Evolutionary conservation across 2,113 vertebrate genomes (phyloP), one percentile per base, ranked within the genome.

Genomic region (Lipotes vexillifer): DNA sequence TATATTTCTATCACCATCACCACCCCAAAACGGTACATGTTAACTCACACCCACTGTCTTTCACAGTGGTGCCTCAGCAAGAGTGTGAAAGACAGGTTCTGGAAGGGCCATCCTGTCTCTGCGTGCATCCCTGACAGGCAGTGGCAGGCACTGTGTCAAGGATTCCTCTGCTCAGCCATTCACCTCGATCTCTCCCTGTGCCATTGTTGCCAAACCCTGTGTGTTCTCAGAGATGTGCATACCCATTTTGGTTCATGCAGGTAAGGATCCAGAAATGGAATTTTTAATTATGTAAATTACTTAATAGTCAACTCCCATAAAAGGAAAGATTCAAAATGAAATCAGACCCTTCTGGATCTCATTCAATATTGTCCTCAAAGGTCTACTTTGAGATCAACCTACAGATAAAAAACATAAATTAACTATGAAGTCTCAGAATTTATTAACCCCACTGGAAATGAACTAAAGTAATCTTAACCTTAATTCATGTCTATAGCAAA

Each of bases 71-170:
- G 86, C 83, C 93, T 97, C 97, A 96, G 97, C 88, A 49, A 94
- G 66, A 97, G 71, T 98, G 95, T 95, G 98, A 99, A 98, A 98
- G 98, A 98, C 98, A 98, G 98, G 98, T 98, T 98, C 98, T 98
- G 99, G 98, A 95, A 98, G 91, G 91, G 97, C 41, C 97, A 63
- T 97, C 90, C 12, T 33, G 36, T 17, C 8, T 97, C 97, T 93
- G 97, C 97, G 97, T 96, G 96, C 97, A 97, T 97, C 96, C 97
- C 97, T 94, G 95, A 97, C 77, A 97, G 95, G 93, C 68, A 96
- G 97, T 88, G 75, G 96, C 98, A 91, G 63, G 96, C 97, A 93
- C 84, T 96, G 96, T 91, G 95, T 97, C 97, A 98, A 66, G 80
- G 88, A 89, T 97, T 41, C 82, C 66, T 97, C 83, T 81, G 88